Evolutionary conservation across 1,140 invertebrate genomes (phyloP), one percentile per base, ranked within the genome.

Genomic region (Oscheius sp.): DNA sequence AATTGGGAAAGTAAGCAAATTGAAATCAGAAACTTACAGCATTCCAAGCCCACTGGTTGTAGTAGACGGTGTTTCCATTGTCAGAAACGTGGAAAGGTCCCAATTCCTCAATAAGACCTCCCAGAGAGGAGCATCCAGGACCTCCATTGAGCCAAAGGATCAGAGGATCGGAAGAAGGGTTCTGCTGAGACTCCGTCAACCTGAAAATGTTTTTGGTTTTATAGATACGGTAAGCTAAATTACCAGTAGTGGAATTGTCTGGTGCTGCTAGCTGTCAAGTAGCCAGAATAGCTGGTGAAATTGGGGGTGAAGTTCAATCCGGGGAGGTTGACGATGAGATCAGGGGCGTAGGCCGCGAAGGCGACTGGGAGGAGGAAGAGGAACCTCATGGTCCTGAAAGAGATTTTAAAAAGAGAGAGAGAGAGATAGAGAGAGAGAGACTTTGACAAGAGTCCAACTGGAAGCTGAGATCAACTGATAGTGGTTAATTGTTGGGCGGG

Each of bases 101-200:
- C 75, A 86, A 79, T 77, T 88, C 87, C 72, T 82, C 85, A 7
- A 88, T 78, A 3, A 88, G 75, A 4, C 87, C 88, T 28, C 84
- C 78, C 46, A 88, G 68, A 29, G 87, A 88, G 74, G 85, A 85
- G 75, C 88, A 88, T 4, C 88, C 88, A 63, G 88, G 88, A 38
- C 88, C 88, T 31, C 88, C 88, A 82, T 88, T 88, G 75, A 88
- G 72, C 88, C 88, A 88, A 23, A 88, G 73, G 10, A 88, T 78
- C 1, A 88, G 15, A 23, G 88, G 88, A 76, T 87, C 87, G 28
- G 73, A 78, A 4, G 68, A 59, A 3, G 87, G 86, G 70, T 84
- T 80, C 13, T 77, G 77, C 45, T 83, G 70, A 28, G 86, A 87
- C 77, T 88, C 85, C 26, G 87, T 81, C 77, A 88, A 23, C 49